These are phyloP conservation scores for Masnerella sp. DNA, from an alignment of 2,888 invertebrate species.

Conservation along the genomic window DNA sequence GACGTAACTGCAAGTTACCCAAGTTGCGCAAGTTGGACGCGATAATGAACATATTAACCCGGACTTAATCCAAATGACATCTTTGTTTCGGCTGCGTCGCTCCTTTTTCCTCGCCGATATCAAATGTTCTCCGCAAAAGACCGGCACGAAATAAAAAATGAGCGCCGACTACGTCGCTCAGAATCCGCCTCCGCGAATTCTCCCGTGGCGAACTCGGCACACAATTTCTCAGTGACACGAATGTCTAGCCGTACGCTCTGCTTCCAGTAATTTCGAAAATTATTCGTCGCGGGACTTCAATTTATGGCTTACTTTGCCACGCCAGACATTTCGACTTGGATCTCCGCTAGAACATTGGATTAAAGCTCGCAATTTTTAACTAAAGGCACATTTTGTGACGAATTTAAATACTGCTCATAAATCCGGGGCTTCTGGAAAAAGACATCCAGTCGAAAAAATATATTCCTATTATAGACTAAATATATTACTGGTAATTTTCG, in stretches of 20 bases:
- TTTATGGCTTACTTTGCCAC: conserved; percentile 23
- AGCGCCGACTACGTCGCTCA: conserved; percentile 13
- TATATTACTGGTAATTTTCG: too few species aligned
- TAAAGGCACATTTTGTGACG: too few species aligned
- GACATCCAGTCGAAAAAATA: too few species aligned
- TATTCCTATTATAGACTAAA: too few species aligned
- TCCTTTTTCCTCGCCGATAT: conserved; percentile 15
- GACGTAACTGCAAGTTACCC: conserved; percentile 23
- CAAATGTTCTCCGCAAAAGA: conserved; percentile 13
- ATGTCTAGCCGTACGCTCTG: conserved; percentile 23
- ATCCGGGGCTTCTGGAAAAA: too few species aligned
- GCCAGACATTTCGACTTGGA: conserved; percentile 15
- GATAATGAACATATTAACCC: conserved; percentile 17
- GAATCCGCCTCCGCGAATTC: not conserved
- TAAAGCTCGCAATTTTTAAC: not conserved
- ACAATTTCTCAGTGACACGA: conserved; percentile 46
- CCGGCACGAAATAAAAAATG: conserved; percentile 33
- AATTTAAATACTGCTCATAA: too few species aligned
- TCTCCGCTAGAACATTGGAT: conserved; percentile 6
- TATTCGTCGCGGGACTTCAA: conserved; percentile 29
- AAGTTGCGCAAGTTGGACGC: conserved; percentile 22
- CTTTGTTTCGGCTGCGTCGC: not conserved
- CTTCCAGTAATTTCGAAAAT: conserved; percentile 43
- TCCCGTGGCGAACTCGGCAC: conserved; percentile 5
- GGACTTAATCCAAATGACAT: not conserved